Evolutionary conservation across 2,888 invertebrate genomes (phyloP), one percentile per base, ranked within the genome.

Genomic region (Aplocera efformata): DNA sequence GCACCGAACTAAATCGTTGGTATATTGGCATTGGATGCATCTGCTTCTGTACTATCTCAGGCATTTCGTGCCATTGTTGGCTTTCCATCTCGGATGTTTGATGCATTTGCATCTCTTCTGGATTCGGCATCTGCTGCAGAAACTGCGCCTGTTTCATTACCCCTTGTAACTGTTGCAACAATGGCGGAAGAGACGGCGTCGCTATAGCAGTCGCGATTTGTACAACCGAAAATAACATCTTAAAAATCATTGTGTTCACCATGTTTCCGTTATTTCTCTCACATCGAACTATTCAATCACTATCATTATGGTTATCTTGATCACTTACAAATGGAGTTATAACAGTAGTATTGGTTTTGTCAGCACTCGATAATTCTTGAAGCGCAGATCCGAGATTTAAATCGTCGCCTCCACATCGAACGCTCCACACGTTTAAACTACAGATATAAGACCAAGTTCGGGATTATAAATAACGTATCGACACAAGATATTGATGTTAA

Each of bases 121-220:
- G 8, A 17, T 58, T 56, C 5, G 52, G 46, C 10, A 52, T 54
- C 42, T 29, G 48, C 23, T 40, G 43, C n/a, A 41, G 35, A 13
- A 60, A 43, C 25, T 44, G 3, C 13, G 46, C 39, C 11, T 43
- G 43, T 34, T 61, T 47, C 34, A 45, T 4, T 17, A 50, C 52
- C 34, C 58, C 50, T 28, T 63, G 63, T 10, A 67, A 20, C 6
- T 54, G 63, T 10, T 53, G 53, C 11, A 57, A 23, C 34, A 63
- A 40, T 17, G 53, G 56, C 11, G 63, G 28, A 10, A 68, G 70
- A 27, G 74, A 43, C 7, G 84, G 80, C 3, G 73, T 72, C 21
- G 73, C 49, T 5, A 39, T 38, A 21, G 62, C 52, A 6, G 47
- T 27, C 10, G 54, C 43, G 7, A 69, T 22, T 46, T 64, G 60